phyloP scores from a whole-genome alignment of 2,888 invertebrate genomes.

The Eueremaeus valkanovi region DNA sequence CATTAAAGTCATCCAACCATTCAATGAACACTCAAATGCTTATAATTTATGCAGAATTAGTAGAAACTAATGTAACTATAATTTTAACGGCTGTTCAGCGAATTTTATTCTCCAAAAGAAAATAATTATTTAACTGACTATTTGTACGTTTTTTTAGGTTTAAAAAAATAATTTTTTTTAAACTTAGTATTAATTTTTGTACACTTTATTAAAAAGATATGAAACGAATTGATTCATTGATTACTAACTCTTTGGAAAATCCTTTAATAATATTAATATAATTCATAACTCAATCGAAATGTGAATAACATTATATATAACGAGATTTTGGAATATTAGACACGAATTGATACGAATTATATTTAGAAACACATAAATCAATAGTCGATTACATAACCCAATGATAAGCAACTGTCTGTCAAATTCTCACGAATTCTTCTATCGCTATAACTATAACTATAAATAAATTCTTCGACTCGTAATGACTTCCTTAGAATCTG shows the following conservation, averaged over 20 bases:
- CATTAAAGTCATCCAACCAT: too few relatives aligned
- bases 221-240: too few relatives aligned
- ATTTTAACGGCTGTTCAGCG: background rate
- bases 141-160: conserved; percentile 3
- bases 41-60: background rate
- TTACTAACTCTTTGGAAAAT: background rate
- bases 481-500: background rate
- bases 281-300: background rate
- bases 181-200: conserved; percentile 1
- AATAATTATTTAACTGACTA: background rate
- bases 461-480: background rate
- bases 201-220: background rate
- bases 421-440: background rate
- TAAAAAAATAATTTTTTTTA: background rate
- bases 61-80: background rate
- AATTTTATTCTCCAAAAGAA: background rate
- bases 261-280: background rate
- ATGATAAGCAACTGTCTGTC: background rate
- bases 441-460: background rate
- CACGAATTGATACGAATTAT: background rate
- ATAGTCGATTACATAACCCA: background rate
- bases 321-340: background rate
- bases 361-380: background rate
- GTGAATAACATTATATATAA: background rate
- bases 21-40: background rate